Evolutionary conservation across 2,797 vertebrate genomes (phyloP), one percentile per base, ranked within the genome.

Genomic region (Carduelis carduelis): DNA sequence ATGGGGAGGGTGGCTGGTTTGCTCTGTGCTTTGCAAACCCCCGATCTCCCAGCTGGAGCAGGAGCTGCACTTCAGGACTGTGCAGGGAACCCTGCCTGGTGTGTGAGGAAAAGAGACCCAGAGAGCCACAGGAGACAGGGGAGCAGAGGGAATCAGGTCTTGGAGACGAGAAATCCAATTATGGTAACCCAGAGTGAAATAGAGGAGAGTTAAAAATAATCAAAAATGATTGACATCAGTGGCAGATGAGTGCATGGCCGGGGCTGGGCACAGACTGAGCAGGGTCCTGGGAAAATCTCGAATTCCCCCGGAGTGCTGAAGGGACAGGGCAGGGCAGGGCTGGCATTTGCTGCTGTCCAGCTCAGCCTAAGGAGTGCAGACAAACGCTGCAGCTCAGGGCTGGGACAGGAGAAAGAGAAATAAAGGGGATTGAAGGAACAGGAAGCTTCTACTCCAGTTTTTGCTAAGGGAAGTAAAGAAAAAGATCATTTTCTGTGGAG

Each of bases 401-500:
- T 81, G 44, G 43, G 79, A 86, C 71, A 93, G 35, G 65, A 37
- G 50, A 68, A 43, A 56, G 59, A 24, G 24, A 8, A 41, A 56
- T 6, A 47, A 68, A 53, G 46, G n/a, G 10, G 23, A 5, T 43
- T 68, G 57, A 93, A 93, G 56, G n/a, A 17, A 53, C 35, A 63
- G 27, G 57, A 50, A 83, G 26, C 49, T 94, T 90, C 79, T 72
- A 24, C 82, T 86, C 34, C 71, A 46, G 46, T 76, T 93, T 90
- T 89, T 92, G 47, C 59, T 78, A 39, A 69, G 32, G 61, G 41
- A 77, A 83, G 27, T 68, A 57, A 78, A 87, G 85, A 37, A 89
- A 94, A 94, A 90, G 80, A 94, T 93, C 39, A 21, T 86, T 87
- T 94, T 91, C 89, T 53, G 6, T 83, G 65, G 76, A 95, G 61